Percentiles rank a stretch among this genome's conserved stretches.
Conservation (phyloP, 1,140 invertebrate genomes). For the Cardiocondyla obscurior region DNA sequence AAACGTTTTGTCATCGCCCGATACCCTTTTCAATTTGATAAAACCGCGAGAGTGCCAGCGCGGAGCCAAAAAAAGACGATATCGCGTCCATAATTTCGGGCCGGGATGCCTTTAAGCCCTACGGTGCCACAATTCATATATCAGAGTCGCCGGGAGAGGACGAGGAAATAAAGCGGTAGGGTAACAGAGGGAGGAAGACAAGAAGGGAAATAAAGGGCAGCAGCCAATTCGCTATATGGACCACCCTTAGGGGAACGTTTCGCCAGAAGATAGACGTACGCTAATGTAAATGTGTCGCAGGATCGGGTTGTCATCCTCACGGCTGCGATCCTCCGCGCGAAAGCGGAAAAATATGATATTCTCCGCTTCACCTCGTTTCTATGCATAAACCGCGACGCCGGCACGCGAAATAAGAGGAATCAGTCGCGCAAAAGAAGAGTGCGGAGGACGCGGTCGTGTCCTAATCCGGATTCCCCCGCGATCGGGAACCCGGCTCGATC, state of each 20-base stretch:
- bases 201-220: slow-evolving; percentile 12
- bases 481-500: background rate
- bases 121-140: slow-evolving; percentile 59
- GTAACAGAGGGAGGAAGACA: background rate
- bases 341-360: slow-evolving; percentile 59
- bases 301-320: background rate
- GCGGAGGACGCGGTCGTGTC: background rate
- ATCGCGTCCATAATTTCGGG: slow-evolving; percentile 57
- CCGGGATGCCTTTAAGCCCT: slow-evolving; percentile 50
- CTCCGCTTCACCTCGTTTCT: slow-evolving; percentile 57
- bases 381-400: slow-evolving; percentile 64
- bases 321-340: background rate
- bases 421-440: background rate
- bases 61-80: slow-evolving; percentile 54
- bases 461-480: slow-evolving; percentile 15
- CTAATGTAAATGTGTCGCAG: slow-evolving; percentile 38
- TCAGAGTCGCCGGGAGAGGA: slow-evolving; percentile 22
- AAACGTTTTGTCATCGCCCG: slow-evolving; percentile 34
- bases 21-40: slow-evolving; percentile 55
- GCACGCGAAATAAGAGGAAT: slow-evolving; percentile 16
- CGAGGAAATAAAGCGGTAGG: background rate
- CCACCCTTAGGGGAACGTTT: background rate
- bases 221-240: slow-evolving; percentile 54
- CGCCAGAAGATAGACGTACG: background rate
- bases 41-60: slow-evolving; percentile 36